Evolutionary conservation across 2,888 invertebrate genomes (phyloP).

Genomic region (Xestobium rufovillosum): DNA sequence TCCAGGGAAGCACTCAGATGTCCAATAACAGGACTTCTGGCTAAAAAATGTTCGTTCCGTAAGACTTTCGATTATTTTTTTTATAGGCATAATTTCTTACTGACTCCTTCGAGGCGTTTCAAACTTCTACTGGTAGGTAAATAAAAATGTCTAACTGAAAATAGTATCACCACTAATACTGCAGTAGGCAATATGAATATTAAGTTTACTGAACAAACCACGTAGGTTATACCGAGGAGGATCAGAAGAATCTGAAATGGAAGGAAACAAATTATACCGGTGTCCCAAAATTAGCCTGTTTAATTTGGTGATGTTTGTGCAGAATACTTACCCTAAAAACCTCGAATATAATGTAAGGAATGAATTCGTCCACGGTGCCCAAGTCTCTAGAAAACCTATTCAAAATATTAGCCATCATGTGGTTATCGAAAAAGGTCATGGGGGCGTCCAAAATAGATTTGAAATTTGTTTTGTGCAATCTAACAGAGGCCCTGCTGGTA

Average conservation of each 20-base stretch:
- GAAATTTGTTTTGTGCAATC: constrained; percentile 31
- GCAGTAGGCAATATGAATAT: constrained; percentile 26
- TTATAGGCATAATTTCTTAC: constrained; percentile 21
- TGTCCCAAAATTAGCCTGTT: no score
- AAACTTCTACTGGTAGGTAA: constrained; percentile 31
- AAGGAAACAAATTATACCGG: no score
- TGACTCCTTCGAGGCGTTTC: constrained; percentile 31
- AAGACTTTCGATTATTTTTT: not conserved
- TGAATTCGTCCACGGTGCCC: constrained; percentile 28
- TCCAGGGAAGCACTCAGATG: constrained; percentile 27
- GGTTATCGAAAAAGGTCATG: constrained; percentile 32
- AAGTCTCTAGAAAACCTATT: constrained; percentile 35
- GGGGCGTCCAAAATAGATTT: constrained; percentile 25
- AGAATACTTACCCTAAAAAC: constrained; percentile 27
- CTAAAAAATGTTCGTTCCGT: constrained; percentile 19
- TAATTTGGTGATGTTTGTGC: no score
- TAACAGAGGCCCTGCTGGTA: constrained; percentile 27
- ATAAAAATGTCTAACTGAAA: constrained; percentile 25
- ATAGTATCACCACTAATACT: constrained; percentile 23
- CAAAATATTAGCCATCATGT: constrained; percentile 34
- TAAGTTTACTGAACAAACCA: constrained; percentile 21
- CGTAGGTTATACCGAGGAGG: not conserved
- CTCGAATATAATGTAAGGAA: constrained; percentile 25
- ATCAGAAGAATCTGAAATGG: not conserved
- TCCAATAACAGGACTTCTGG: constrained; percentile 26